A percentile compares a stretch with the other conserved stretches of the same genome.
These are phyloP conservation scores for Staurois parvus DNA, from an alignment of 2,797 vertebrate species.

Conservation along the genomic window DNA sequence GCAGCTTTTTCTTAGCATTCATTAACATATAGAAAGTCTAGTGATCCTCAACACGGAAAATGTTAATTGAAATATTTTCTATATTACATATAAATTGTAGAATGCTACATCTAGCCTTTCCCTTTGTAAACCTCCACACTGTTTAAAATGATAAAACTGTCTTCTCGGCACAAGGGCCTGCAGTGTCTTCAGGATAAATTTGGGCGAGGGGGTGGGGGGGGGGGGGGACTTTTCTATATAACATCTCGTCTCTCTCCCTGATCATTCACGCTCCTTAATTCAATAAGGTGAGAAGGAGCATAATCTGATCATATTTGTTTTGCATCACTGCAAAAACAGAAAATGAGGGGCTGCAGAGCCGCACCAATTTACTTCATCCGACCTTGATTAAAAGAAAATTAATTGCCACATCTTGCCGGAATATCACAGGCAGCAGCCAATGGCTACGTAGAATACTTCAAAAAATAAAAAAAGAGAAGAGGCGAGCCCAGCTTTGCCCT, in stretches of 20 bases:
- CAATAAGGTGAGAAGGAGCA: conserved; percentile 99
- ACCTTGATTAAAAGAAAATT: conserved; percentile 99
- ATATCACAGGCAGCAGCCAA: conserved; percentile 94
- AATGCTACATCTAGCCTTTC: background rate
- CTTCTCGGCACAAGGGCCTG: conserved; percentile 41
- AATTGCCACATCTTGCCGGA: conserved; percentile 99
- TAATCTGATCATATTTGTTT: conserved; percentile 99
- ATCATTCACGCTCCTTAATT: conserved; percentile 99
- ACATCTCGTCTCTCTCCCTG: conserved; percentile 91
- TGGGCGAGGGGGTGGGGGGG: conserved; percentile 75
- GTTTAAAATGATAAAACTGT: conserved; percentile 29
- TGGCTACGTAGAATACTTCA: conserved; percentile 82
- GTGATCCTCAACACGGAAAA: background rate
- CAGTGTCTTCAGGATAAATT: conserved; percentile 37
- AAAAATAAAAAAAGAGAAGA: conserved; percentile 56
- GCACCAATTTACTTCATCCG: conserved; percentile 99
- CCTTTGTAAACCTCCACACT: background rate
- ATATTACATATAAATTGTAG: background rate
- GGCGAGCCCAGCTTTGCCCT: conserved; percentile 64
- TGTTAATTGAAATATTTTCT: background rate
- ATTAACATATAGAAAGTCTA: background rate
- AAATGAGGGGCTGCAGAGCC: conserved; percentile 96
- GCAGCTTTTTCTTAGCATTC: background rate
- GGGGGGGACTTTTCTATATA: conserved; percentile 77
- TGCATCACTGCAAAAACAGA: conserved; percentile 99